These are phyloP conservation scores for Gymnosoma rotundatum DNA, from an alignment of 2,888 invertebrate species.

Conservation along the genomic window DNA sequence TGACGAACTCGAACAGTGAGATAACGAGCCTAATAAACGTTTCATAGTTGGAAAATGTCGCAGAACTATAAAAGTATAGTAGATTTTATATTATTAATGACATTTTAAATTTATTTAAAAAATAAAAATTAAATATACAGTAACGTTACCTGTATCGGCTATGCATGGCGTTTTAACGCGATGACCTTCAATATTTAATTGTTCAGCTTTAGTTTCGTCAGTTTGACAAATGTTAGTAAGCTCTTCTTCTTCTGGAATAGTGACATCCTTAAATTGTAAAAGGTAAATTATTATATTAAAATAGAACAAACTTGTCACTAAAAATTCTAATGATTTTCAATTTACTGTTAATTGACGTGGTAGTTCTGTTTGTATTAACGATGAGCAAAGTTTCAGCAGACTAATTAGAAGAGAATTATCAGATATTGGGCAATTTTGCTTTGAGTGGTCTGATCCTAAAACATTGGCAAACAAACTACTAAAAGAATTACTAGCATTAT, in stretches of 20 bases:
- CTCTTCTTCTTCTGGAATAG: slow-evolving; percentile 82
- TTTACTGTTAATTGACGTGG: slow-evolving; percentile 82
- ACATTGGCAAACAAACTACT: slow-evolving; percentile 90
- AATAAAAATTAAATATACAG: background rate
- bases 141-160: slow-evolving; percentile 86
- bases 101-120: background rate
- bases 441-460: slow-evolving; percentile 85
- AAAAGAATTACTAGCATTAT: slow-evolving; percentile 84
- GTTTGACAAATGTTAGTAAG: slow-evolving; percentile 86
- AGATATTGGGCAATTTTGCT: slow-evolving; percentile 86
- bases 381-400: slow-evolving; percentile 86
- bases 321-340: background rate
- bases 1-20: slow-evolving; percentile 88
- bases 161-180: slow-evolving; percentile 86
- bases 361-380: slow-evolving; percentile 86
- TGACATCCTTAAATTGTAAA: slow-evolving; percentile 76
- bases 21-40: slow-evolving; percentile 90
- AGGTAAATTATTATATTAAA: background rate
- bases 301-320: background rate
- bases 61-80: slow-evolving; percentile 83
- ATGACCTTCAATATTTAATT: slow-evolving; percentile 83
- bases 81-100: too few relatives aligned
- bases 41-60: slow-evolving; percentile 92
- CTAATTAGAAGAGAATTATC: slow-evolving; percentile 88
- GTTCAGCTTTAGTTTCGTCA: slow-evolving; percentile 92